Evolutionary conservation across 2,888 invertebrate species (phyloP).

Genomic region (Ommatoiulus sabulosus): DNA sequence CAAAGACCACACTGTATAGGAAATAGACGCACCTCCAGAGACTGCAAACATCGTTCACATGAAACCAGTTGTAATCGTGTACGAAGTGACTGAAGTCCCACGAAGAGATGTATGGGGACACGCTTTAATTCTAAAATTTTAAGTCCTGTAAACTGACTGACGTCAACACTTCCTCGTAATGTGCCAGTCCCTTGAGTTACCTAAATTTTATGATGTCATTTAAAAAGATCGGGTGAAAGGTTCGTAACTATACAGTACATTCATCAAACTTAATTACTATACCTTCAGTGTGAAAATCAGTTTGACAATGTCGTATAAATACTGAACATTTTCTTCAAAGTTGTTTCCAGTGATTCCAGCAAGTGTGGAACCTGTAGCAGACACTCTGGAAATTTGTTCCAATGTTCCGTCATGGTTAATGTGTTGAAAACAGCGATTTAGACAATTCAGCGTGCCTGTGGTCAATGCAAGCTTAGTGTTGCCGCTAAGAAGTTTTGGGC

Average conservation of each 20-base stretch:
- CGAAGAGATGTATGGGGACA: conserved; percentile 56
- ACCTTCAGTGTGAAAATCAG: conserved; percentile 53
- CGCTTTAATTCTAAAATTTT: conserved; percentile 54
- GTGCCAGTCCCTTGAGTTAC: conserved; percentile 51
- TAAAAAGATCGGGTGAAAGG: not conserved
- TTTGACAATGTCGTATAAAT: conserved; percentile 53
- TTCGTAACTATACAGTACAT: no score
- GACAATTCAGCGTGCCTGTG: conserved; percentile 25
- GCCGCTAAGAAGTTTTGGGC: conserved; percentile 48
- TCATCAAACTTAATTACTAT: no score
- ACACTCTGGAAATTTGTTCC: conserved; percentile 33
- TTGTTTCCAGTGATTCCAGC: not conserved
- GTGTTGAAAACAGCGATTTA: conserved; percentile 50
- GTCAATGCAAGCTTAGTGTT: conserved; percentile 54
- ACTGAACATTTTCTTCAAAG: conserved; percentile 49
- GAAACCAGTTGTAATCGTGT: conserved; percentile 52
- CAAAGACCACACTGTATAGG: not conserved
- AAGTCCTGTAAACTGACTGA: conserved; percentile 42
- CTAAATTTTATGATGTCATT: conserved; percentile 35
- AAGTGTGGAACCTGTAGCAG: conserved; percentile 32
- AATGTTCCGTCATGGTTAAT: conserved; percentile 22
- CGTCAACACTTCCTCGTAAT: conserved; percentile 52
- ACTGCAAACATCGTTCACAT: conserved; percentile 52
- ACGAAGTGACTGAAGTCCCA: conserved; percentile 53
- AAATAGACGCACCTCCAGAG: conserved; percentile 40